phyloP scores from a whole-genome alignment of 2,888 invertebrate species.

The Oxycera nigricornis region DNA sequence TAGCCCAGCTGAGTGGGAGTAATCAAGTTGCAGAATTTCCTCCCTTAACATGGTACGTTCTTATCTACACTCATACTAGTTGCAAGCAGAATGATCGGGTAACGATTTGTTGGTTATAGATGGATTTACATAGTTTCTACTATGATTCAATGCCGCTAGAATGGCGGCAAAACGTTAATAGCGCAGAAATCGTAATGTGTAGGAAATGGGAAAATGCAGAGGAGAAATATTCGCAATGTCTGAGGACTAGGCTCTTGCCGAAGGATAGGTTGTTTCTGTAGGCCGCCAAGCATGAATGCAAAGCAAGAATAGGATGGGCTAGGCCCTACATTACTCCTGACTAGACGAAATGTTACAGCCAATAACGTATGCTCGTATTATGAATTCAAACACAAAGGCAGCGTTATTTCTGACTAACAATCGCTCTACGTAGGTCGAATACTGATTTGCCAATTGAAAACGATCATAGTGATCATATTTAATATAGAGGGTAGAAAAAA shows the following conservation, averaged over 20 bases:
- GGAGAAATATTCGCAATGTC: slow-evolving; percentile 1
- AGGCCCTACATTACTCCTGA: neutral
- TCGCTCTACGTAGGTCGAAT: neutral
- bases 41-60: slow-evolving; percentile 16
- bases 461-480: neutral
- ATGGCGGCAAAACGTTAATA: neutral
- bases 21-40: slow-evolving; percentile 63
- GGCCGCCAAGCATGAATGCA: neutral
- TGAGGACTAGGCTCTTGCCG: neutral
- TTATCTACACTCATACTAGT: slow-evolving; percentile 18
- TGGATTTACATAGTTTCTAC: slow-evolving; percentile 3
- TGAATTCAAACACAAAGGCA: neutral
- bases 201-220: slow-evolving; percentile 24
- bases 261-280: neutral
- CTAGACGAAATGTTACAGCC: neutral
- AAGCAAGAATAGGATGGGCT: neutral
- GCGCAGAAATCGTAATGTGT: slow-evolving; percentile 24
- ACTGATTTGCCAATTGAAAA: slow-evolving; percentile 17
- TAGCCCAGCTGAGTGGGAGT: slow-evolving; percentile 67
- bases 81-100: neutral
- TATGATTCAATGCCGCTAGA: slow-evolving; percentile 4
- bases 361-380: slow-evolving; percentile 4
- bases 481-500: slow-evolving; percentile 1
- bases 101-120: neutral
- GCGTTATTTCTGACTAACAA: neutral